Base-by-base conservation (phyloP, 2,113 vertebrate genomes). In the Urocitellus parryii region DNA sequence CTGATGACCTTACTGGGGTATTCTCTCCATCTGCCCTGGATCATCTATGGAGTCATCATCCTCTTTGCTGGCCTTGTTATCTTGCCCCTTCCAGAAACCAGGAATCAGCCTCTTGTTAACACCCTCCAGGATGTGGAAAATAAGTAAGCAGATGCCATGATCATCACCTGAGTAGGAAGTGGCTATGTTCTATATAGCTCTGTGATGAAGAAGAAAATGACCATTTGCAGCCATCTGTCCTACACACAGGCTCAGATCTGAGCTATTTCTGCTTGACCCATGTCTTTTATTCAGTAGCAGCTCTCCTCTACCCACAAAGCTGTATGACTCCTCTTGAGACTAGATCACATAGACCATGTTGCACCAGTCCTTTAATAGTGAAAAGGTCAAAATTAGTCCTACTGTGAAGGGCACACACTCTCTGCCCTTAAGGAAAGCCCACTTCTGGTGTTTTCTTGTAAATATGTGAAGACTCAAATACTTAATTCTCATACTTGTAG, bases 1-100 rank as follows among this genome's bases (percentile, higher is more conserved):
- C 98, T 99, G 86, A 98, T 98, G 98, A 97, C 98, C 90, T 90
- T 99, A 0, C 65, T 92, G 2, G 88, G 86, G 53, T 97, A 97
- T 12, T 98, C 91, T 87, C 97, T 98, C 0, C 39, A 80, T 6
- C 87, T 96, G 0, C 99, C 99, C 18, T 98, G 98, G 96, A 11
- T 98, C 81, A 97, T 98, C 91, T 99, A 99, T 0, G 99, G 98
- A 5, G 79, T 51, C 16, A 74, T 94, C 1, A 97, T 98, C 2
- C 70, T 99, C 34, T 72, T 98, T n/a, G 96, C 98, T 0, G 97
- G 98, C 2, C 53, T 97, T 18, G 42, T 98, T 3, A 96, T 98
- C 22, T 82, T 98, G 78, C 97, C 96, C 1, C 98, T 99, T 94
- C 99, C 99, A 0, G 48, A 51, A 51, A 51, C 48, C 48, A 51